Evolutionary conservation across 2,797 vertebrate species (phyloP).

Genomic region (Neosilurus mollespiculum): DNA sequence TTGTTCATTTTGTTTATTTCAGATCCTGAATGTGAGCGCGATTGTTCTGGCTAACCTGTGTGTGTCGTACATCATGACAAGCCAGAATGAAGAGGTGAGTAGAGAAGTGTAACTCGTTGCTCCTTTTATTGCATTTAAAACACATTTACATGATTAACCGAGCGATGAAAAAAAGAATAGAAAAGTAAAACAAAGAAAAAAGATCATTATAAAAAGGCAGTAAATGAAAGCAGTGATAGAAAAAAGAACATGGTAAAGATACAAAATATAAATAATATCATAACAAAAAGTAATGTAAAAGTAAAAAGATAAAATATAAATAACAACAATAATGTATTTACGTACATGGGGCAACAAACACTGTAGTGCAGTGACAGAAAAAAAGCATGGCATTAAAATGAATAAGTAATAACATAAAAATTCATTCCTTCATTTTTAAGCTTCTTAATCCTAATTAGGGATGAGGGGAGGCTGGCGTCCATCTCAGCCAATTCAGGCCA

Average conservation of each 20-base stretch:
- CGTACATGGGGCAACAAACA: no score
- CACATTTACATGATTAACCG: not conserved
- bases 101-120: no score
- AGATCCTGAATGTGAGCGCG: conserved; percentile 91
- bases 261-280: not conserved
- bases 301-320: not conserved
- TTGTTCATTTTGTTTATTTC: not conserved
- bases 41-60: conserved; percentile 94
- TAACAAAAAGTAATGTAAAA: not conserved
- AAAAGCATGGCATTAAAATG: not conserved
- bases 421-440: no score
- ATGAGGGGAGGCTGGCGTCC: no score
- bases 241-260: not conserved
- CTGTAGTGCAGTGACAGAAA: no score
- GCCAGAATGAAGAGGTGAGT: conserved; percentile 88
- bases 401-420: no score
- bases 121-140: not conserved
- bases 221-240: not conserved
- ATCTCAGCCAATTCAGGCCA: no score
- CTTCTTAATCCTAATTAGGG: no score
- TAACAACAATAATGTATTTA: no score
- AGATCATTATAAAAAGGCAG: not conserved
- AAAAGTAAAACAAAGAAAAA: not conserved
- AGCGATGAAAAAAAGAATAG: no score
- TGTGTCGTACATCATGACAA: conserved; percentile 95